Conservation (phyloP, 2,113 vertebrate species). For the Microtus montanus region DNA sequence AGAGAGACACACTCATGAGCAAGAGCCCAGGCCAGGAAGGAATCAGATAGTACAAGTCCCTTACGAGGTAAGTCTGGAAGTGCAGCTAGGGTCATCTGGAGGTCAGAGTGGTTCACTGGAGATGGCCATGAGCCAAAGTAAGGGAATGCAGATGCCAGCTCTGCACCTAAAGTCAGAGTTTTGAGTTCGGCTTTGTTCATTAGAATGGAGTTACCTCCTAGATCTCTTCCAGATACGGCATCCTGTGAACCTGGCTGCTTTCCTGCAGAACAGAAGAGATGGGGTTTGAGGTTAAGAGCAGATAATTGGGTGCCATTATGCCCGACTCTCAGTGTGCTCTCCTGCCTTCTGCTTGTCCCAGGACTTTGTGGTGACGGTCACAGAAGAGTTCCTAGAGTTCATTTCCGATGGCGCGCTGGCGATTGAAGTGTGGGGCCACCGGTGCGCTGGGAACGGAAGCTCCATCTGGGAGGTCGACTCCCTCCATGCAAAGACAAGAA, state of each 20-base stretch:
- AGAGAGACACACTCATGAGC: not conserved
- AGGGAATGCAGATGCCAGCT: not conserved
- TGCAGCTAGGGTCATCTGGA: not conserved
- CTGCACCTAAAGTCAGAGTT: not conserved
- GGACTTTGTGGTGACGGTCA: constrained; percentile 94
- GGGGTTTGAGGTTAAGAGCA: not conserved
- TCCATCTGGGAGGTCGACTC: constrained; percentile 94
- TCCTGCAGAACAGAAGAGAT: not conserved
- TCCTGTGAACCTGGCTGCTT: not conserved
- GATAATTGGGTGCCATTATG: not conserved
- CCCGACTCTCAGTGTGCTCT: not conserved
- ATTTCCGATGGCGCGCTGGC: constrained; percentile 97
- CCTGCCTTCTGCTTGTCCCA: constrained; percentile 71
- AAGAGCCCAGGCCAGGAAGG: not conserved
- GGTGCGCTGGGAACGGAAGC: constrained; percentile 93
- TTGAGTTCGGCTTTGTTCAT: not conserved
- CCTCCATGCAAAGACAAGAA: constrained; percentile 94
- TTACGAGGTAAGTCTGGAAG: not conserved
- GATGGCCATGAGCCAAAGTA: not conserved
- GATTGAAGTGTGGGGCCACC: constrained; percentile 98
- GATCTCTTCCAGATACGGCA: not conserved
- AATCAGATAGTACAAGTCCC: not conserved
- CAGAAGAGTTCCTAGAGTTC: constrained; percentile 98
- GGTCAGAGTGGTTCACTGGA: too few relatives aligned
- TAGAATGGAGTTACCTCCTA: not conserved